Base-by-base conservation (phyloP, 2,113 vertebrate genomes). In the Cyanoderma ruficeps region DNA sequence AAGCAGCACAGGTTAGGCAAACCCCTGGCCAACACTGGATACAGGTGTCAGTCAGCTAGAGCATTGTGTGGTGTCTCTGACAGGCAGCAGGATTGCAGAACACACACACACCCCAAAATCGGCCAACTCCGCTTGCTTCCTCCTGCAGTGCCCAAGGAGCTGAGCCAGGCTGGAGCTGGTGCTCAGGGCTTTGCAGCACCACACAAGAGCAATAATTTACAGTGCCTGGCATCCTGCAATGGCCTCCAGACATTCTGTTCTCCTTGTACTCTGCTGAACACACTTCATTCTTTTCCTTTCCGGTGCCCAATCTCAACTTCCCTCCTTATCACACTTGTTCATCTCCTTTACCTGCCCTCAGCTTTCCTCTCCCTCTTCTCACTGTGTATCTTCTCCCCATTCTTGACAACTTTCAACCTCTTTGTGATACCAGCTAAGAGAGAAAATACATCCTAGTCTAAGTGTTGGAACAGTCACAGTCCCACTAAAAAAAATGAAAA, bases 301-400 rank as follows among this genome's bases (percentile, higher is more conserved):
- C 86, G 3, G 1, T 56, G 65, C 52, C 14, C 55, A 64, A 12
- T 49, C 75, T 93, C 80, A 21, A 5, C 21, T 37, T 64, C 77
- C 86, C 76, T 95, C 33, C 77, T 92, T 59, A 50, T 57, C 17
- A 18, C 9, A 14, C 61, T 86, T 35, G 37, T 24, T 69, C 37
- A 39, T 59, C 70, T 90, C 76, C 75, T 92, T 88, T 71, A 82
- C 80, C 76, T 84, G 89, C 83, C 89, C 94, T 92, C 87, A 94
- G 93, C 91, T 92, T 64, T 87, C 64, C 95, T 78, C 69, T 93
- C 89, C 83, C 83, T 90, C 76, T 89, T 93, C 79, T 92, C 35
- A 85, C 72, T 47, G 60, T 44, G 2, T 15, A 35, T 89, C 76
- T 86, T 90, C 69, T 93, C 84, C 78, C 77, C 85, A 69, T 33